A percentile compares a stretch with the other conserved stretches of the same genome.
Evolutionary conservation across 2,888 invertebrate genomes (phyloP).

Genomic region (Dasypolia templi): DNA sequence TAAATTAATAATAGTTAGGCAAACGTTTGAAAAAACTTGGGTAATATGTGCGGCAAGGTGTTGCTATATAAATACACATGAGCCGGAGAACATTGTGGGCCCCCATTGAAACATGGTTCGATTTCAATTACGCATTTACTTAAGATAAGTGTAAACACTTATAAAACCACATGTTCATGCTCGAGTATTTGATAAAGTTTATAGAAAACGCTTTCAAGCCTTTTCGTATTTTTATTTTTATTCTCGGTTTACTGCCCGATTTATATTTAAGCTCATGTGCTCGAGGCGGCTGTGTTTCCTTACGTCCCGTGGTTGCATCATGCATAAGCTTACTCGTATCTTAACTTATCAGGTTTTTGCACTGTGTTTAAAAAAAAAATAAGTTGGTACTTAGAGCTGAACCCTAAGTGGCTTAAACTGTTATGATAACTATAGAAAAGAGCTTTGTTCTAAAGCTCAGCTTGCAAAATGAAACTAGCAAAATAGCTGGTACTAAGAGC

Average conservation of each 20-base stretch:
- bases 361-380: neutral
- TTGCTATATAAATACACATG: constrained; percentile 67
- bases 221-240: constrained; percentile 7
- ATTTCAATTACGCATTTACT: constrained; percentile 53
- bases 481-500: neutral
- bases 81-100: constrained; percentile 43
- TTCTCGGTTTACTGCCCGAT: neutral
- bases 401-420: neutral
- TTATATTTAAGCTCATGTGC: constrained; percentile 4
- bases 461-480: neutral
- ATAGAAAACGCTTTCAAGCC: neutral
- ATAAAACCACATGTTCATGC: constrained; percentile 12
- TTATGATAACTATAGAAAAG: neutral
- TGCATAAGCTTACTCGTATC: neutral
- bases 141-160: constrained; percentile 25
- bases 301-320: neutral
- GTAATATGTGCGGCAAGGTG: constrained; percentile 60
- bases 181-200: constrained; percentile 11
- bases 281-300: neutral
- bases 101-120: constrained; percentile 55
- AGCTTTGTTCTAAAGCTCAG: neutral
- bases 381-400: neutral
- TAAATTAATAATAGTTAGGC: constrained; percentile 68
- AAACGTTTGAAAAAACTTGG: constrained; percentile 68
- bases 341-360: neutral